These are phyloP conservation scores for Scylla paramamosain DNA, from an alignment of 1,140 invertebrate species.

Conservation along the genomic window DNA sequence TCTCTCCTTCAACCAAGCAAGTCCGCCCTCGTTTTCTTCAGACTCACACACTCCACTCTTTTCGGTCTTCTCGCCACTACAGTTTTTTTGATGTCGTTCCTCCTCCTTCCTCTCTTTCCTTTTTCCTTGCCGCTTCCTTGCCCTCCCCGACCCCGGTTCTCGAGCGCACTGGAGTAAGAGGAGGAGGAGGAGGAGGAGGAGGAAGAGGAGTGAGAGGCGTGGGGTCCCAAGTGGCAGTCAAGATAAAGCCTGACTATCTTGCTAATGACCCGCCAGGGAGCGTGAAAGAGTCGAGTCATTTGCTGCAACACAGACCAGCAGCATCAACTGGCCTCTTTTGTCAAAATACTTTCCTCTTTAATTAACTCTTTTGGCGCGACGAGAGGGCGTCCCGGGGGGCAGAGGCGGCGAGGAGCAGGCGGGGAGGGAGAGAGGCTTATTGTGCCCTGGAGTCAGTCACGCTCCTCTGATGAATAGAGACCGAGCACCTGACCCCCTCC, in stretches of 20 bases:
- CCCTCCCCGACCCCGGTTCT: neutral
- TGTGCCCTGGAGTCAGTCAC: neutral
- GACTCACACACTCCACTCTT: neutral
- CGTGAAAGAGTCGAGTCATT: conserved; percentile 48
- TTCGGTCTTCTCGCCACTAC: neutral
- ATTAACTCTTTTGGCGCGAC: conserved; percentile 46
- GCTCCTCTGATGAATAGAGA: neutral
- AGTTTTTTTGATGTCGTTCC: neutral
- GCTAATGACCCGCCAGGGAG: conserved; percentile 50
- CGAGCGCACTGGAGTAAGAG: neutral
- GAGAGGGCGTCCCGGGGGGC: neutral
- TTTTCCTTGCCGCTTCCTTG: neutral
- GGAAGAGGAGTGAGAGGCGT: neutral
- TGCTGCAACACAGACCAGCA: conserved; percentile 38
- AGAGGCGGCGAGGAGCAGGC: neutral
- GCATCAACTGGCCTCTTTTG: conserved; percentile 35
- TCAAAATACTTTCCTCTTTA: conserved; percentile 59
- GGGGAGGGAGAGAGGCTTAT: neutral
- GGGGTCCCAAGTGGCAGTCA: neutral
- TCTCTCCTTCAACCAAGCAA: neutral
- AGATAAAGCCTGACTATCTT: conserved; percentile 57
- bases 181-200: no score
- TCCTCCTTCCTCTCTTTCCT: neutral
- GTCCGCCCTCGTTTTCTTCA: neutral
- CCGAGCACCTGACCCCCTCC: neutral